phyloP scores from a whole-genome alignment of 2,113 vertebrate genomes.

The Oostethus manadensis region DNA sequence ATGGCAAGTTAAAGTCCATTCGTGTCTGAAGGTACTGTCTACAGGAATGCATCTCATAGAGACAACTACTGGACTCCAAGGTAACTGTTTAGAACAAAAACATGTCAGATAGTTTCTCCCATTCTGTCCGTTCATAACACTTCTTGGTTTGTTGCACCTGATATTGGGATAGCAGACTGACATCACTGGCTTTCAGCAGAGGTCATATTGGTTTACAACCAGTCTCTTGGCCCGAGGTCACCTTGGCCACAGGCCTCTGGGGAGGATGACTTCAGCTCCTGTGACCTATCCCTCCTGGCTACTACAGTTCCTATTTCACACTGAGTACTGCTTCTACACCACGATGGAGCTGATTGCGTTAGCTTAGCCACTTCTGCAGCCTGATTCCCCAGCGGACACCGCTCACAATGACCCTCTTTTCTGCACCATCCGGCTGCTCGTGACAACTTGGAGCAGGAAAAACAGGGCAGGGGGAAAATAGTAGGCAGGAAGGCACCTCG shows the following conservation, averaged over 20 bases:
- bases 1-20: background rate
- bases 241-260: slow-evolving; percentile 27
- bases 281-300: slow-evolving; percentile 44
- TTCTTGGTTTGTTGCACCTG: background rate
- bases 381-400: slow-evolving; percentile 26
- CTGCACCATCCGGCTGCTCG: slow-evolving; percentile 36
- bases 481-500: slow-evolving; percentile 47
- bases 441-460: slow-evolving; percentile 35
- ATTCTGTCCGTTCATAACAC: background rate
- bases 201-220: slow-evolving; percentile 13
- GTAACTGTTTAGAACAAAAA: background rate
- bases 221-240: slow-evolving; percentile 16
- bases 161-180: slow-evolving; percentile 1
- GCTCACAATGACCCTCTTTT: slow-evolving; percentile 46
- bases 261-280: slow-evolving; percentile 42
- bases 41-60: background rate
- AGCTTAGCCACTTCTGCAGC: slow-evolving; percentile 30
- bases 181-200: slow-evolving; percentile 9
- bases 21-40: background rate
- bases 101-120: too few species aligned
- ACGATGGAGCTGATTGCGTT: slow-evolving; percentile 55
- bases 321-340: slow-evolving; percentile 34
- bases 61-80: background rate
- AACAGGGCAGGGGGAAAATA: slow-evolving; percentile 30
- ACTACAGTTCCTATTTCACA: slow-evolving; percentile 12